These are phyloP conservation scores for Xanthorhoe spadicearia DNA, from an alignment of 2,888 invertebrate species.

Conservation along the genomic window DNA sequence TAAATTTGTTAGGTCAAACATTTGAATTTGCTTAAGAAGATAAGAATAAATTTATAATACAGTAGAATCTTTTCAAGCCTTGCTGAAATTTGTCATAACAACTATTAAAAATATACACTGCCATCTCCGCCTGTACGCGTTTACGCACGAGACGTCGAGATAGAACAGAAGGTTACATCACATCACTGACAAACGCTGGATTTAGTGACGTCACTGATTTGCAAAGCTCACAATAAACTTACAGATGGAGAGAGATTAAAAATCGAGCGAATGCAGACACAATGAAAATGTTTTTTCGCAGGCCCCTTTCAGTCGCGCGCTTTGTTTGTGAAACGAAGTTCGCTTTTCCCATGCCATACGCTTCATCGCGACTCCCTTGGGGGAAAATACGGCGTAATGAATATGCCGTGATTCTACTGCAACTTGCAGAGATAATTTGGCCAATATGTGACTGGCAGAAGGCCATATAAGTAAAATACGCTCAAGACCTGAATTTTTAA, in stretches of 20 bases:
- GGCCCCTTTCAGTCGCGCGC: conserved; percentile 75
- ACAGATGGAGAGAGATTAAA: conserved; percentile 79
- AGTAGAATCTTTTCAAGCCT: too few species aligned
- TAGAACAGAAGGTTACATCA: conserved; percentile 30
- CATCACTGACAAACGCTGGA: conserved; percentile 56
- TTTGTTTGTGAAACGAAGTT: conserved; percentile 83
- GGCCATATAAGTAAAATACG: too few species aligned
- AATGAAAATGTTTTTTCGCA: conserved; percentile 82
- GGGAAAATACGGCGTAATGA: conserved; percentile 75
- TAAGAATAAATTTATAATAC: too few species aligned
- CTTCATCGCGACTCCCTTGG: conserved; percentile 72
- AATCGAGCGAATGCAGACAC: conserved; percentile 82
- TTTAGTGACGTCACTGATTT: conserved; percentile 64
- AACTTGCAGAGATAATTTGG: conserved; percentile 58
- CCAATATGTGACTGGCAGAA: conserved; percentile 44
- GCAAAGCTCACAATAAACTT: conserved; percentile 77
- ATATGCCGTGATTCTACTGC: conserved; percentile 52
- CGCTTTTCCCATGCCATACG: conserved; percentile 68
- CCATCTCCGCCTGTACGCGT: too few species aligned
- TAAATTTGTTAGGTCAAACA: too few species aligned
- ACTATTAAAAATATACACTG: too few species aligned
- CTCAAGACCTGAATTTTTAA: too few species aligned
- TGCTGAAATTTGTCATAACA: too few species aligned
- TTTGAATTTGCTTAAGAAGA: too few species aligned
- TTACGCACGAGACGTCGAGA: not conserved